Evolutionary conservation across 30 jellyfish, hydroid and myxozoan genomes (phyloP).

Genomic region (Nemopilema nomurai): DNA sequence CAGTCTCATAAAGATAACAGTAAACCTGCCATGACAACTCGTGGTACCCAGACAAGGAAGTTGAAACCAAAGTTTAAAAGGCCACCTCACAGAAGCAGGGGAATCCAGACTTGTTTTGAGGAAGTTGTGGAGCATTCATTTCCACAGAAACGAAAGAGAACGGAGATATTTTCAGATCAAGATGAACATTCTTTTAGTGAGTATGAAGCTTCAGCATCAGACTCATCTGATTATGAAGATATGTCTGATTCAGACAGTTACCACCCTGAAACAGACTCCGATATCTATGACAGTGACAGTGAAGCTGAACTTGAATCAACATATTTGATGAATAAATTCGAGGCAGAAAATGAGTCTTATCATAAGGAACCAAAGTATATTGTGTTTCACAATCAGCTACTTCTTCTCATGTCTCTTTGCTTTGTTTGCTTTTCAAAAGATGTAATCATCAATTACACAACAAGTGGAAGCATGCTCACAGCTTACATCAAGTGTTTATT

Average conservation of each 20-base stretch:
- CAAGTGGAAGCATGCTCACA: slow-evolving; percentile 28
- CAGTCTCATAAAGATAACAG: too few species aligned
- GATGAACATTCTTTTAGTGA: slow-evolving; percentile 8
- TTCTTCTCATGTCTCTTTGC: slow-evolving; percentile 12
- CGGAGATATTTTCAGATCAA: slow-evolving; percentile 6
- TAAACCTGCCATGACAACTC: too few species aligned
- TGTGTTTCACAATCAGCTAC: slow-evolving; percentile 34
- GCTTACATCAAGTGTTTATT: slow-evolving; percentile 25
- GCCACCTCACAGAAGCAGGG: slow-evolving; percentile 31
- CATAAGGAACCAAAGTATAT: slow-evolving; percentile 48
- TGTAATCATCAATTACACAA: slow-evolving; percentile 11
- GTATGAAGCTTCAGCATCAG: slow-evolving; percentile 23
- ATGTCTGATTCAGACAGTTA: slow-evolving; percentile 29
- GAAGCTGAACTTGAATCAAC: slow-evolving; percentile 23
- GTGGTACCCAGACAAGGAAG: too few species aligned
- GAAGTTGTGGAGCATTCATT: slow-evolving; percentile 16
- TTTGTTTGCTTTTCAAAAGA: slow-evolving; percentile 18
- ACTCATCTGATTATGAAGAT: slow-evolving; percentile 13
- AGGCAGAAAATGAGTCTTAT: slow-evolving; percentile 12
- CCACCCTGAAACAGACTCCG: slow-evolving; percentile 14
- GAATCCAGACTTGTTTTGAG: slow-evolving; percentile 18
- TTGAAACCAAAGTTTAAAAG: too few species aligned
- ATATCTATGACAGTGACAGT: slow-evolving; percentile 15
- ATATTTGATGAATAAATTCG: slow-evolving; percentile 1
- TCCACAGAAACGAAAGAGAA: slow-evolving; percentile 8